Percentiles rank a stretch among this genome's conserved stretches.
Conservation (phyloP, 2,888 invertebrate species). For the Mythimna impura region DNA sequence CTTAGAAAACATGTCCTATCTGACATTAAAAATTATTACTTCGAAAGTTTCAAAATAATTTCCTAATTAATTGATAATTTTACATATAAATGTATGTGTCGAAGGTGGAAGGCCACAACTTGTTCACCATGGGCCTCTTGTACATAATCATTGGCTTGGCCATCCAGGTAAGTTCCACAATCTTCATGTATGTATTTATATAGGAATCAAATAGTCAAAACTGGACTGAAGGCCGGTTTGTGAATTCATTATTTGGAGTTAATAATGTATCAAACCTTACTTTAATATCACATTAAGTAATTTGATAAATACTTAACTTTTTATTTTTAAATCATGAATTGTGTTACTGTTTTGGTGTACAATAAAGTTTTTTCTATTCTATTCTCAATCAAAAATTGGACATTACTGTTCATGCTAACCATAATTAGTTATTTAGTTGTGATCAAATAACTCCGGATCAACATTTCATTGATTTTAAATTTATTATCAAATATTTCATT, state of each 20-base stretch:
- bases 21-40: constrained; percentile 59
- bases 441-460: neutral
- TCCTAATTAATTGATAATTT: constrained; percentile 75
- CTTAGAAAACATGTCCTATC: constrained; percentile 70
- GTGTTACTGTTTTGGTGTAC: too few relatives aligned
- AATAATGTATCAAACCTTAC: too few relatives aligned
- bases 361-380: too few relatives aligned
- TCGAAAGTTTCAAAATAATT: constrained; percentile 69
- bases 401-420: too few relatives aligned
- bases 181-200: neutral
- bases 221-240: too few relatives aligned
- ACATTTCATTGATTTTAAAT: neutral
- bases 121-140: constrained; percentile 78
- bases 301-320: too few relatives aligned
- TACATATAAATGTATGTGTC: constrained; percentile 74
- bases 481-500: neutral
- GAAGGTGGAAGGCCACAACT: constrained; percentile 60
- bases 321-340: too few relatives aligned
- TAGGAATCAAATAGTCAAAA: neutral
- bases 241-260: too few relatives aligned
- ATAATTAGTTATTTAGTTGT: neutral
- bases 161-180: constrained; percentile 78
- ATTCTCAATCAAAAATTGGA: too few relatives aligned
- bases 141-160: constrained; percentile 80
- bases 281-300: too few relatives aligned